Percentiles rank a stretch among this genome's conserved stretches.
phyloP scores from a whole-genome alignment of 2,113 vertebrate genomes.

The Gambusia affinis region DNA sequence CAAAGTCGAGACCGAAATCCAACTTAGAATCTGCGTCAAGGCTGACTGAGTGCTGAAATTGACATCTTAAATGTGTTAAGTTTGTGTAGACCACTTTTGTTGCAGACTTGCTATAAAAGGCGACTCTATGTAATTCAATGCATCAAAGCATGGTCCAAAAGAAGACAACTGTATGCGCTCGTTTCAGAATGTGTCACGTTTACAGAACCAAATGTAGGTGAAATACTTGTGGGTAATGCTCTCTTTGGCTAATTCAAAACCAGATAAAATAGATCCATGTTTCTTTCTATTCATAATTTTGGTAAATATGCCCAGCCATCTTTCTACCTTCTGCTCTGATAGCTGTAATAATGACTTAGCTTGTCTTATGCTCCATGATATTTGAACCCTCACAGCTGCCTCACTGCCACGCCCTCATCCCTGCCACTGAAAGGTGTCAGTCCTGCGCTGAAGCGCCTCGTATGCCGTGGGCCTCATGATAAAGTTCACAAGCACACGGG shows the following conservation, averaged over 20 bases:
- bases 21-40: too few species aligned
- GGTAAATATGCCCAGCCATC: neutral
- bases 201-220: neutral
- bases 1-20: neutral
- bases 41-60: neutral
- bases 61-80: neutral
- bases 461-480: constrained; percentile 41
- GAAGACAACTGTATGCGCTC: neutral
- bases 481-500: constrained; percentile 55
- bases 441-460: constrained; percentile 23
- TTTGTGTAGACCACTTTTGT: neutral
- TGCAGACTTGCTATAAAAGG: neutral
- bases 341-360: neutral
- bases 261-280: neutral
- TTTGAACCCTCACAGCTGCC: constrained; percentile 33
- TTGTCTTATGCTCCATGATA: neutral
- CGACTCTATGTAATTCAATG: neutral
- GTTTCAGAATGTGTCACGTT: neutral
- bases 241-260: neutral
- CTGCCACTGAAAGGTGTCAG: constrained; percentile 51
- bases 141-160: neutral
- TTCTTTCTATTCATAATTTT: neutral
- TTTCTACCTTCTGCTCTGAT: neutral
- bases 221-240: neutral
- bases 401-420: constrained; percentile 22